Base-by-base conservation (phyloP, 2,797 vertebrate genomes). In the Rachycentron canadum region DNA sequence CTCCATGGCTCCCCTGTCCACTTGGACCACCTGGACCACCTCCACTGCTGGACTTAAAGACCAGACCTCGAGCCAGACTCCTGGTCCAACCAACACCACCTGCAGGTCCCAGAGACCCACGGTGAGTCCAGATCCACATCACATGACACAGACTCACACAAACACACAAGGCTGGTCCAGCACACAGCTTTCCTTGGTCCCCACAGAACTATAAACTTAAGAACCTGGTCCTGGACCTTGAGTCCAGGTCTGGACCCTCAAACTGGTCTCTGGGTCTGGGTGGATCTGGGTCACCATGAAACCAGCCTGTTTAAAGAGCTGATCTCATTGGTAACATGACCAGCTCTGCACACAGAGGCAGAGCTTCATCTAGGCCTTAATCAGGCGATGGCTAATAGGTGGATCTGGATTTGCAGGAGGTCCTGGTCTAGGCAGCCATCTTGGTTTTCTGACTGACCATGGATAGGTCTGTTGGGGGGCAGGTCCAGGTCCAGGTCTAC, bases 101-200 rank as follows among this genome's bases (percentile, higher is more conserved):
- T 43, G 16, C 43, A 30, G 23, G 11, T 17, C 6, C 21, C 82
- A 60, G 19, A 32, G 2, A 5, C 71, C 74, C 14, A 50, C 0
- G 28, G 90, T 91, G 40, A 90, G 90, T 84, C 21, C 6, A 3
- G 1, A 4, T 7, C 26, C 4, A 8, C 25, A 1, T 26, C 32
- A 43, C 52, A 61, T 14, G 25, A 47, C 57, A 62, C 41, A 40
- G 17, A 53, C 10, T 17, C 21, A 17, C 2, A 47, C 45, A 38
- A 38, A 38, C 16, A 41, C 40, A 41, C 40, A 41, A 17, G n/a
- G 19, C n/a, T 49, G 10, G 47, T 23, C 49, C 11, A 5, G 49
- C 34, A 45, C 47, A 23, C 45, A 23, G 19, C 43, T 32, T 7
- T 32, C 7, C 32, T 32, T 32, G 32, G 32, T 32, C 32, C n/a